phyloP scores from a whole-genome alignment of 2,797 vertebrate genomes.

The Eremophila alpestris region DNA sequence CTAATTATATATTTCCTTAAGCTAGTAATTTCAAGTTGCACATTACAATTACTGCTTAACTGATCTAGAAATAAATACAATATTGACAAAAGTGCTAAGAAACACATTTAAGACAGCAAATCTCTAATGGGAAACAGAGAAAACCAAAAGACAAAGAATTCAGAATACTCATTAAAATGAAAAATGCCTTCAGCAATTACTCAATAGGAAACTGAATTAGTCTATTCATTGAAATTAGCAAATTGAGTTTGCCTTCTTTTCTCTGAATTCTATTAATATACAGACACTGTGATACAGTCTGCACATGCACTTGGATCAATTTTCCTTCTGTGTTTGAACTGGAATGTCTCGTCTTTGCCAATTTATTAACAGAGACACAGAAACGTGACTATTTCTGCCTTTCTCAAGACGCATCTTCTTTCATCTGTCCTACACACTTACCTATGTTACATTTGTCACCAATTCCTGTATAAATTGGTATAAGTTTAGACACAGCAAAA shows the following conservation, averaged over 20 bases:
- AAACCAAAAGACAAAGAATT: neutral
- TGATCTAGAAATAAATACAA: neutral
- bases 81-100: neutral
- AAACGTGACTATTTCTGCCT: neutral
- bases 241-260: slow-evolving; percentile 10
- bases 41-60: neutral
- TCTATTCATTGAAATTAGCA: slow-evolving; percentile 25
- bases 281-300: neutral
- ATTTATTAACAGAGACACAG: neutral
- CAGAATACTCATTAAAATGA: neutral
- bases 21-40: neutral
- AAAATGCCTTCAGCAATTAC: neutral
- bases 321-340: neutral
- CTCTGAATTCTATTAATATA: slow-evolving; percentile 30
- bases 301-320: neutral
- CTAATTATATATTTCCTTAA: neutral
- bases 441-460: neutral
- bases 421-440: neutral
- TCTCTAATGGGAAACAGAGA: neutral
- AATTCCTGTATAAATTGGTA: neutral
- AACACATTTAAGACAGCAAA: neutral
- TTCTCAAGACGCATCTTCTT: neutral
- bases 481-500: neutral
- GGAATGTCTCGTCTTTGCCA: neutral
- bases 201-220: slow-evolving; percentile 12